These are phyloP conservation scores for Pionites leucogaster DNA, from an alignment of 2,113 vertebrate species.

Conservation along the genomic window DNA sequence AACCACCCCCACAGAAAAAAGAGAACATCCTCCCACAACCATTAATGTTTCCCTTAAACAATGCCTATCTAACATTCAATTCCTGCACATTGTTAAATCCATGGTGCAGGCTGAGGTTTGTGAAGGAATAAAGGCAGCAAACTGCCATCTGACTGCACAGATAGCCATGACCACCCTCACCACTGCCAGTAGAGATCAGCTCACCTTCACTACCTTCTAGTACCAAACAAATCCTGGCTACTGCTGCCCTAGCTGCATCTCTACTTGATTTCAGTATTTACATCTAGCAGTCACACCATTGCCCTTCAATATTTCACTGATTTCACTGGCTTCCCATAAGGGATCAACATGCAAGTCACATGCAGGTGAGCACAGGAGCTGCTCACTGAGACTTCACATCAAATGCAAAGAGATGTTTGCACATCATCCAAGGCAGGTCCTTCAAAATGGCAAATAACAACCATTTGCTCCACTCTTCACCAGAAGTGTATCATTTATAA, in stretches of 20 bases:
- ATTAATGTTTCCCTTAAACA: neutral
- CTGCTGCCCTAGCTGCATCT: neutral
- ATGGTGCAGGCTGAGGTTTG: neutral
- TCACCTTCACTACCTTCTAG: neutral
- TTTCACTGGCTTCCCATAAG: neutral
- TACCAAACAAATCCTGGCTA: neutral
- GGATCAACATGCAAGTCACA: fast-evolving
- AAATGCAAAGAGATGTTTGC: neutral
- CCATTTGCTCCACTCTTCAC: neutral
- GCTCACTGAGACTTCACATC: neutral
- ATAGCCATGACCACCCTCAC: neutral
- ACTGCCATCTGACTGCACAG: neutral
- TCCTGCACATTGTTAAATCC: neutral
- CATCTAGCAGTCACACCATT: neutral
- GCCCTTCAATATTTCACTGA: neutral
- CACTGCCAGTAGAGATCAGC: neutral
- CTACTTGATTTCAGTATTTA: neutral
- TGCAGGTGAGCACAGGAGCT: neutral
- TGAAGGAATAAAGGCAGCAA: neutral
- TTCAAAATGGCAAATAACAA: conserved; percentile 22
- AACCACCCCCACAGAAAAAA: neutral
- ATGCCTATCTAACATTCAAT: neutral
- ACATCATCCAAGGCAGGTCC: neutral
- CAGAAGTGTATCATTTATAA: neutral
- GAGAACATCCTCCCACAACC: neutral